Evolutionary conservation across 2,797 vertebrate species (phyloP).

Genomic region (Prionace glauca): DNA sequence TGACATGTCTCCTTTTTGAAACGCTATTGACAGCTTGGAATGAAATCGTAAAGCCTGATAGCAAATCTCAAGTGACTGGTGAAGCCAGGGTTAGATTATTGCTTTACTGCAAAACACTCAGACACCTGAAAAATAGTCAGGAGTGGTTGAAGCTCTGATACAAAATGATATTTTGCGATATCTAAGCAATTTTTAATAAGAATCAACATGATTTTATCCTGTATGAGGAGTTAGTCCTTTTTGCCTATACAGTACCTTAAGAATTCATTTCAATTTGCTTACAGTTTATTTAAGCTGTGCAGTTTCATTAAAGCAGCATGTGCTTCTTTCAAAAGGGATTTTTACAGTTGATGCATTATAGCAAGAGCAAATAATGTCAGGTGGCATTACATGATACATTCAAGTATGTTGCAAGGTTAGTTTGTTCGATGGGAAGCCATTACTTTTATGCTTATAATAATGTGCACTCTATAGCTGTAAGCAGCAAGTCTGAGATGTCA

Average conservation of each 20-base stretch:
- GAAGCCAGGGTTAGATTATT: background rate
- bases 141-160: background rate
- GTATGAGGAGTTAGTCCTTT: background rate
- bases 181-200: background rate
- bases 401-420: background rate
- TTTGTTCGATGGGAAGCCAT: background rate
- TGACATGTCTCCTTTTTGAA: background rate
- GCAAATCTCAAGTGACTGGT: background rate
- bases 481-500: background rate
- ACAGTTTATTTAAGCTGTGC: background rate
- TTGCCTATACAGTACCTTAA: background rate
- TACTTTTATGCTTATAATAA: background rate
- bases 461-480: background rate
- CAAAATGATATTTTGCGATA: background rate
- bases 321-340: background rate
- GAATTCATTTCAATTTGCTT: background rate
- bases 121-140: background rate
- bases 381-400: background rate
- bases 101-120: background rate
- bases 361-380: background rate
- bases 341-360: background rate
- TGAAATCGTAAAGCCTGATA: background rate
- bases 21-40: background rate
- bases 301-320: background rate
- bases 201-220: background rate